phyloP scores from a whole-genome alignment of 1,140 invertebrate genomes.

The Himalopsyche phryganea region DNA sequence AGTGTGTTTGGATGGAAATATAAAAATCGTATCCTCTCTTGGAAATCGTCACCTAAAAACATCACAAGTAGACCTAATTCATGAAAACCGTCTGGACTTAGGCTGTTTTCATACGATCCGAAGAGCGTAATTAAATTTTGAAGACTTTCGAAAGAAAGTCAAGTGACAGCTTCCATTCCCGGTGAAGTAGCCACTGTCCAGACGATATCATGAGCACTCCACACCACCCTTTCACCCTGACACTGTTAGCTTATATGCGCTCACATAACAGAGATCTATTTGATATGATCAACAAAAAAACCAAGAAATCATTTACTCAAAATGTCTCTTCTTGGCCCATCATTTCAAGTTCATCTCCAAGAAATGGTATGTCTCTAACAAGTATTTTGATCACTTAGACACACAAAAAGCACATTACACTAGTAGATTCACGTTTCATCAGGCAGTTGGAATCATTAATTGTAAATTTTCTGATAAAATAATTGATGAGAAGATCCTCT shows the following conservation, averaged over 20 bases:
- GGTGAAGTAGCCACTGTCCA: too few species aligned
- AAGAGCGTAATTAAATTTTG: too few species aligned
- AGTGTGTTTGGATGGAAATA: too few species aligned
- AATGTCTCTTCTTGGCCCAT: too few species aligned
- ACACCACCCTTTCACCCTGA: neutral
- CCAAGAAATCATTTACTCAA: too few species aligned
- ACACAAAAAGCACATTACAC: conserved; percentile 1
- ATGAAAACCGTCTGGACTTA: too few species aligned
- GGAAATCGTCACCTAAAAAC: neutral
- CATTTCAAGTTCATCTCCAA: neutral
- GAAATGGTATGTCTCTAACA: neutral
- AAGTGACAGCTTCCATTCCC: too few species aligned
- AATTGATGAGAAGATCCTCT: too few species aligned
- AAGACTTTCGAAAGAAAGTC: too few species aligned
- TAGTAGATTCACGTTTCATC: neutral
- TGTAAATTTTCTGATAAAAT: too few species aligned
- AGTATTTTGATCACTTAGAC: conserved; percentile 2
- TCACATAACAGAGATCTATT: neutral
- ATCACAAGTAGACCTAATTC: conserved; percentile 1
- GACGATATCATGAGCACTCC: neutral
- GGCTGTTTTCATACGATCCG: too few species aligned
- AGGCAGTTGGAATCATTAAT: neutral
- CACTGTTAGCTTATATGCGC: conserved; percentile 1
- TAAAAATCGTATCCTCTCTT: too few species aligned
- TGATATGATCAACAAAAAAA: neutral